Evolutionary conservation across 2,888 invertebrate genomes (phyloP).

Genomic region (Stenchaetothrips biformis): DNA sequence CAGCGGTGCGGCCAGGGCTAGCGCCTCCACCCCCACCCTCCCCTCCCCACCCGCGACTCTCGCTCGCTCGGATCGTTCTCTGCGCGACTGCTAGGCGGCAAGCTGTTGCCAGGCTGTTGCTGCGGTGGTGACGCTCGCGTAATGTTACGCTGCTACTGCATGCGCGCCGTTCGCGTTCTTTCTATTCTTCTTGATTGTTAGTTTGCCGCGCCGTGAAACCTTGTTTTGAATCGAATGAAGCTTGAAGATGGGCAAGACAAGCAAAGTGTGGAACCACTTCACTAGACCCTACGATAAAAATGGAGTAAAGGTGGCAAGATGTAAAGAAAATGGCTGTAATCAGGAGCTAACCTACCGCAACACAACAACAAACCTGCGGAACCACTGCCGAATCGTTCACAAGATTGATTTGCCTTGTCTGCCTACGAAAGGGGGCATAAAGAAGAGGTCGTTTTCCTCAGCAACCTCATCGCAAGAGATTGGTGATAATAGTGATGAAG

Average conservation of each 20-base stretch:
- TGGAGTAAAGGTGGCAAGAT: background rate
- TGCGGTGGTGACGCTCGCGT: constrained; percentile 3
- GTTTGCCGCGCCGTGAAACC: background rate
- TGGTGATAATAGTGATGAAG: background rate
- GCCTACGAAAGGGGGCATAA: background rate
- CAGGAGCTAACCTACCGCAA: background rate
- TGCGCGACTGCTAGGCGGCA: background rate
- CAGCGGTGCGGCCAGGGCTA: constrained; percentile 5
- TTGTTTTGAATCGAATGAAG: background rate
- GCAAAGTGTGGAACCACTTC: constrained; percentile 10
- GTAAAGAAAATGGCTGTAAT: background rate
- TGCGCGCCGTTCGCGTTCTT: constrained; percentile 5
- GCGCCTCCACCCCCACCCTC: no score
- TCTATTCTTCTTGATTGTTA: background rate
- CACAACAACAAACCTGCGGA: constrained; percentile 5
- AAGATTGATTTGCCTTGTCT: background rate
- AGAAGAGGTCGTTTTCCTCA: background rate
- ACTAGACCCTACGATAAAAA: background rate
- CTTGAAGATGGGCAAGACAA: constrained; percentile 1
- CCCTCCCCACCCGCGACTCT: no score
- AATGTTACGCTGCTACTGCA: background rate
- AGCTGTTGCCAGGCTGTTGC: background rate
- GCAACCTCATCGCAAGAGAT: background rate
- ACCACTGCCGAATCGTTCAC: background rate
- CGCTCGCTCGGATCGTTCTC: background rate